phyloP scores from a whole-genome alignment of 2,888 invertebrate genomes.

The Scaptomyza reducta region DNA sequence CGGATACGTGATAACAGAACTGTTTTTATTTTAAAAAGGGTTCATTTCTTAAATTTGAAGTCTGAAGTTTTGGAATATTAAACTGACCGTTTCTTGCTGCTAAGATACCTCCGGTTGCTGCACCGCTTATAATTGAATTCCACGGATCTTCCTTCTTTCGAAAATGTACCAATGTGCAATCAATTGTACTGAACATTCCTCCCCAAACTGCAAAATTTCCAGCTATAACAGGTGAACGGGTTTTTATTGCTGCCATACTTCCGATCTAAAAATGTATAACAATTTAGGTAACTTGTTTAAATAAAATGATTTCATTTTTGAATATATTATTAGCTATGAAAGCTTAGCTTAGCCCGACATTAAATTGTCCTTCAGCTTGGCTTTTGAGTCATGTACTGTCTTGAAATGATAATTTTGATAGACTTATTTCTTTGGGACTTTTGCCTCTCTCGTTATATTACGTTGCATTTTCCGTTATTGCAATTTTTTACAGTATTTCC shows the following conservation, averaged over 20 bases:
- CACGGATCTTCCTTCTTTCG: conserved; percentile 99
- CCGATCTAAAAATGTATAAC: conserved; percentile 85
- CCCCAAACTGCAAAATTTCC: conserved; percentile 99
- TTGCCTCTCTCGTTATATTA: too few species aligned
- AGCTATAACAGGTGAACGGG: conserved; percentile 96
- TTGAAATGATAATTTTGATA: too few species aligned
- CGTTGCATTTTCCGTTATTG: too few species aligned
- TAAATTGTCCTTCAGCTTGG: too few species aligned
- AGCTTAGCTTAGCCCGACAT: too few species aligned
- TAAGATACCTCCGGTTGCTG: conserved; percentile 97
- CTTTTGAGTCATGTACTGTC: too few species aligned
- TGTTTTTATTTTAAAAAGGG: background rate
- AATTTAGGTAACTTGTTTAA: too few species aligned
- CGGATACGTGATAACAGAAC: too few species aligned
- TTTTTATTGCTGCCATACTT: conserved; percentile 91
- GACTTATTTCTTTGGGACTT: too few species aligned
- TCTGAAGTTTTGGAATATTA: background rate
- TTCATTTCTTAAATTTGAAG: background rate
- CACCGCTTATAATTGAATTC: conserved; percentile 98
- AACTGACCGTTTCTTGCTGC: conserved; percentile 94
- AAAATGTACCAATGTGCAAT: conserved; percentile 97
- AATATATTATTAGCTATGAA: too few species aligned
- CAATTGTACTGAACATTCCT: conserved; percentile 98
- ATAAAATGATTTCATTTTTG: too few species aligned
- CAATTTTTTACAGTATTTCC: too few species aligned